Conservation (phyloP, 2,888 invertebrate species). For the Chalcis sispes region DNA sequence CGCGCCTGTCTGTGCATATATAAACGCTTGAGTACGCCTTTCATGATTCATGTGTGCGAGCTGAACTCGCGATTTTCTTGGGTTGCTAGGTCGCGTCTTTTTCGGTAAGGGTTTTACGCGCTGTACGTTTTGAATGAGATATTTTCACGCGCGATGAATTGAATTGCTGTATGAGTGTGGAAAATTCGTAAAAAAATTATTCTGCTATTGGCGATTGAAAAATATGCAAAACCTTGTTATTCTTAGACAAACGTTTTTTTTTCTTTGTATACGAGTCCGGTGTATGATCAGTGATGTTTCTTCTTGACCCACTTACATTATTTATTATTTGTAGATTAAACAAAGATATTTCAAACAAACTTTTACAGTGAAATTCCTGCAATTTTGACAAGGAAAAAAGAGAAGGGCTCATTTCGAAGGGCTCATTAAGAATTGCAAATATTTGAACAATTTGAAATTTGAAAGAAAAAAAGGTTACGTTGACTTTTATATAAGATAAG, state of each 20-base stretch:
- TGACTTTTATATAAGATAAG: too few relatives aligned
- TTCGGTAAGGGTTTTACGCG: not conserved
- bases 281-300: too few relatives aligned
- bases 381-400: not conserved
- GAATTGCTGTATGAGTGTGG: not conserved
- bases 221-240: too few relatives aligned
- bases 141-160: not conserved
- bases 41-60: not conserved
- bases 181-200: not conserved
- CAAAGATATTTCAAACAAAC: not conserved
- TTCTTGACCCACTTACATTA: too few relatives aligned
- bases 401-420: not conserved
- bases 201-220: too few relatives aligned
- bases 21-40: too few relatives aligned
- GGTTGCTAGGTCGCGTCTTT: not conserved
- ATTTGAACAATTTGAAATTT: too few relatives aligned
- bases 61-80: conserved; percentile 14
- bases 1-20: too few relatives aligned
- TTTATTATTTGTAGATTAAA: not conserved
- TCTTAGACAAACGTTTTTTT: too few relatives aligned
- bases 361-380: not conserved
- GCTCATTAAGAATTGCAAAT: conserved; percentile 19
- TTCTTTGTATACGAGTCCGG: too few relatives aligned
- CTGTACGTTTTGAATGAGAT: not conserved
- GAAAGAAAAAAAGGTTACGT: too few relatives aligned